Percentiles rank a stretch among this genome's conserved stretches.
phyloP scores from a whole-genome alignment of 1,140 invertebrate genomes.

The Meloidogyne chitwoodi region DNA sequence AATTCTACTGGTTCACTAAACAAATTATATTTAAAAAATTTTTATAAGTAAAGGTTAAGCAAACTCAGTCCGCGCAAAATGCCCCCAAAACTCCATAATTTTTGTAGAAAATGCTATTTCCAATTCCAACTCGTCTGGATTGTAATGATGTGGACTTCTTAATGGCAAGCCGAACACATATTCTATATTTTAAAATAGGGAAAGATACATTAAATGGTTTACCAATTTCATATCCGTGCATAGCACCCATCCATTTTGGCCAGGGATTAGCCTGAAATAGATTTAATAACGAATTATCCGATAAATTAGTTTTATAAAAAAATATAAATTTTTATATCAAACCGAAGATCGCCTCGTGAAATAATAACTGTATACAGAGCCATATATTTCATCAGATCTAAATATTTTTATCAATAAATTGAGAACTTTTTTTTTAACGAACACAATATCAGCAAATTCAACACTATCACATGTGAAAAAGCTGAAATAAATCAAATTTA shows the following conservation, averaged over 20 bases:
- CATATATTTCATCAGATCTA: slow-evolving; percentile 72
- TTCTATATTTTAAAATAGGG: background rate
- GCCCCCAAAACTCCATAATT: slow-evolving; percentile 90
- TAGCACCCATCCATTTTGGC: slow-evolving; percentile 90
- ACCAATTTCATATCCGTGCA: slow-evolving; percentile 90
- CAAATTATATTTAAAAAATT: background rate
- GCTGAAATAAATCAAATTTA: slow-evolving; percentile 75
- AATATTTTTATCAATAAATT: background rate
- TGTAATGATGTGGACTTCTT: slow-evolving; percentile 74
- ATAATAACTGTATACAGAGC: slow-evolving; percentile 86
- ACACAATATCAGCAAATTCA: slow-evolving; percentile 78
- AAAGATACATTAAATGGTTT: background rate
- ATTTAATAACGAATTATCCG: too few relatives aligned
- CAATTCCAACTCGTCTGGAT: slow-evolving; percentile 72
- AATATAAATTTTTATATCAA: too few relatives aligned
- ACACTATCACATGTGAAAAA: slow-evolving; percentile 86
- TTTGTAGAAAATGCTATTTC: slow-evolving; percentile 77
- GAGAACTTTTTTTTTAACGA: background rate
- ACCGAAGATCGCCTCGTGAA: slow-evolving; percentile 78
- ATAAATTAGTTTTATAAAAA: too few relatives aligned
- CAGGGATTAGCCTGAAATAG: slow-evolving; percentile 70
- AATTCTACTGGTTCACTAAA: slow-evolving; percentile 46
- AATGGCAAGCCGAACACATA: slow-evolving; percentile 89
- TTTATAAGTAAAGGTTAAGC: background rate
- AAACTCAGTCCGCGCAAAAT: slow-evolving; percentile 87